These are phyloP conservation scores for Agelastica alni DNA, from an alignment of 2,888 invertebrate species.

Conservation along the genomic window DNA sequence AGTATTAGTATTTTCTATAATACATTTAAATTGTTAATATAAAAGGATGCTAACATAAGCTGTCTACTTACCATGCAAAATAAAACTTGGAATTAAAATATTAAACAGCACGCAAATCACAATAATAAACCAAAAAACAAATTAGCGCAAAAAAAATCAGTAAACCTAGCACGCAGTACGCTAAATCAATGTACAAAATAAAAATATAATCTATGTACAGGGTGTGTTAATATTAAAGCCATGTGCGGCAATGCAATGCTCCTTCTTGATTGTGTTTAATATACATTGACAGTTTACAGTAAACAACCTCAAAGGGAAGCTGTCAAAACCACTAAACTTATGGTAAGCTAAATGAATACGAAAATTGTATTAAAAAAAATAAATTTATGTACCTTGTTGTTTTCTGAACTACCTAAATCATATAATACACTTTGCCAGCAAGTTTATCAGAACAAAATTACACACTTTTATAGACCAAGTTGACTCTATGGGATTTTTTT, in stretches of 20 bases:
- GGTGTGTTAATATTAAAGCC: constrained; percentile 3
- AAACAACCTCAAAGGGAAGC: too few species aligned
- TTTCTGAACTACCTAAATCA: too few species aligned
- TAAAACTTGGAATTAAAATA: constrained; percentile 29
- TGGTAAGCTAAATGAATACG: too few species aligned
- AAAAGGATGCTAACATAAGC: constrained; percentile 26
- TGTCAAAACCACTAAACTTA: too few species aligned
- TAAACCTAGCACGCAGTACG: too few species aligned
- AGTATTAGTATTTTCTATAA: constrained; percentile 35
- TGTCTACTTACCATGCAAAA: constrained; percentile 54
- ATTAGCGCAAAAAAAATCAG: constrained; percentile 22
- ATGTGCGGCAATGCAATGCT: background rate
- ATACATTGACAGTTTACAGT: too few species aligned
- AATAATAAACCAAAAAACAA: constrained; percentile 25
- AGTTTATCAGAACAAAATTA: too few species aligned
- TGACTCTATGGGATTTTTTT: too few species aligned
- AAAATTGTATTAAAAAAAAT: too few species aligned
- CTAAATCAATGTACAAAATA: constrained; percentile 7
- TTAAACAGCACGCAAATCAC: constrained; percentile 30
- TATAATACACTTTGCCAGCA: too few species aligned
- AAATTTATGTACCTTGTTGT: too few species aligned
- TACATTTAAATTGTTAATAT: constrained; percentile 29
- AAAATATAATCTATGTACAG: constrained; percentile 1
- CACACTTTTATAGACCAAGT: too few species aligned
- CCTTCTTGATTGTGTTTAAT: constrained; percentile 7